Conservation (phyloP, 30 jellyfish, hydroid and myxozoan species). For the Aurelia sp. region DNA sequence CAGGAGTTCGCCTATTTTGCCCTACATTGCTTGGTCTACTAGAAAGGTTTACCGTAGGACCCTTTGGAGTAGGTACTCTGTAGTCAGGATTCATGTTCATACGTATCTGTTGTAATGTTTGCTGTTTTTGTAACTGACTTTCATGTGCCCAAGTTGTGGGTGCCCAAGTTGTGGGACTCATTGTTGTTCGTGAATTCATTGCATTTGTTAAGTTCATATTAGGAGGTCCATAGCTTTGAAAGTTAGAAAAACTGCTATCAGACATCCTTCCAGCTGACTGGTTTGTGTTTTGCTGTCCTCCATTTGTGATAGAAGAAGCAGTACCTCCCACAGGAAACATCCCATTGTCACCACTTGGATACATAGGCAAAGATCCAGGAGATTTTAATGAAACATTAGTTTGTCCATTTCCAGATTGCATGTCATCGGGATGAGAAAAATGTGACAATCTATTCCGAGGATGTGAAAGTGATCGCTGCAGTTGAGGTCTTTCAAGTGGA, state of each 20-base stretch:
- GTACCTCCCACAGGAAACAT: constrained; percentile 49
- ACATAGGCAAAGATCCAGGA: constrained; percentile 62
- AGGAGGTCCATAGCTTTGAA: constrained; percentile 71
- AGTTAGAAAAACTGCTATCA: constrained; percentile 24
- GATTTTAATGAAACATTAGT: constrained; percentile 50
- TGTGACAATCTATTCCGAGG: constrained; percentile 67
- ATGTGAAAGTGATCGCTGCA: constrained; percentile 67
- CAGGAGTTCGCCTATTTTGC: constrained; percentile 47
- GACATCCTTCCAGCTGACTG: constrained; percentile 24
- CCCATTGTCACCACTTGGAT: constrained; percentile 31
- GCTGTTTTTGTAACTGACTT: constrained; percentile 64
- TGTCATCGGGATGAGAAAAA: constrained; percentile 63
- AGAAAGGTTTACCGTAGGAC: constrained; percentile 43
- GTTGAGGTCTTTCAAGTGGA: constrained; percentile 61
- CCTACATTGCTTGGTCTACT: constrained; percentile 43
- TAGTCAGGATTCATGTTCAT: constrained; percentile 59
- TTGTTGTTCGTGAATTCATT: constrained; percentile 41
- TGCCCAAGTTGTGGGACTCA: constrained; percentile 62
- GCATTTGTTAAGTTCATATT: constrained; percentile 57
- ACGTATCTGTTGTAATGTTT: constrained; percentile 47
- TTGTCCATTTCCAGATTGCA: constrained; percentile 31
- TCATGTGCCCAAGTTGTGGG: constrained; percentile 65
- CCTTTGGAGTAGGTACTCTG: constrained; percentile 52
- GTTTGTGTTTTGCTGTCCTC: constrained; percentile 33
- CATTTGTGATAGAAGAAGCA: constrained; percentile 43